These are phyloP conservation scores for Zaprionus davidi DNA, from an alignment of 1,140 invertebrate genomes.

Conservation along the genomic window DNA sequence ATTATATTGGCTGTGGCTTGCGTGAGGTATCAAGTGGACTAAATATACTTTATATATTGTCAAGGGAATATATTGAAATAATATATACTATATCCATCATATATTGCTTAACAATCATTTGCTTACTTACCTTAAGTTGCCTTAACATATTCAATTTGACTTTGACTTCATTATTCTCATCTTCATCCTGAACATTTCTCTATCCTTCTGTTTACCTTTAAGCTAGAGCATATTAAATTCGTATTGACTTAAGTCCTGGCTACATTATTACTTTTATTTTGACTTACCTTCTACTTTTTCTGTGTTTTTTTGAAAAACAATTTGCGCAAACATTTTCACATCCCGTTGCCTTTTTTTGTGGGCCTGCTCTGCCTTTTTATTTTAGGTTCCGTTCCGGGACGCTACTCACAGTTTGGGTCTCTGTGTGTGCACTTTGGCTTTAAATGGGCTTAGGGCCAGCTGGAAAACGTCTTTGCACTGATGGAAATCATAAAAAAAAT, in stretches of 20 bases:
- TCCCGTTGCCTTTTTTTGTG: constrained; percentile 48
- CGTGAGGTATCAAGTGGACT: neutral
- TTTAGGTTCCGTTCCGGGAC: neutral
- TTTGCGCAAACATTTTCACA: constrained; percentile 56
- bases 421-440: constrained; percentile 53
- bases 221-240: constrained; percentile 14
- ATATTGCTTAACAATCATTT: neutral
- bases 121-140: neutral
- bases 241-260: constrained; percentile 4
- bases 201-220: neutral
- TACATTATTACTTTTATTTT: constrained; percentile 18
- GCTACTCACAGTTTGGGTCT: constrained; percentile 5
- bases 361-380: constrained; percentile 21
- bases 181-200: neutral
- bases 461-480: constrained; percentile 43
- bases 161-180: neutral
- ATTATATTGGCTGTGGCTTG: neutral
- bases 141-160: neutral
- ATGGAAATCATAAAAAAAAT: constrained; percentile 37
- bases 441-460: constrained; percentile 53
- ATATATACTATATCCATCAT: neutral
- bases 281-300: constrained; percentile 21
- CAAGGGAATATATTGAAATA: neutral
- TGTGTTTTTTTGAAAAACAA: constrained; percentile 54
- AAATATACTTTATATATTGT: neutral